These are phyloP conservation scores for Drosophila imparisetae DNA, from an alignment of 2,888 invertebrate genomes.

Conservation along the genomic window DNA sequence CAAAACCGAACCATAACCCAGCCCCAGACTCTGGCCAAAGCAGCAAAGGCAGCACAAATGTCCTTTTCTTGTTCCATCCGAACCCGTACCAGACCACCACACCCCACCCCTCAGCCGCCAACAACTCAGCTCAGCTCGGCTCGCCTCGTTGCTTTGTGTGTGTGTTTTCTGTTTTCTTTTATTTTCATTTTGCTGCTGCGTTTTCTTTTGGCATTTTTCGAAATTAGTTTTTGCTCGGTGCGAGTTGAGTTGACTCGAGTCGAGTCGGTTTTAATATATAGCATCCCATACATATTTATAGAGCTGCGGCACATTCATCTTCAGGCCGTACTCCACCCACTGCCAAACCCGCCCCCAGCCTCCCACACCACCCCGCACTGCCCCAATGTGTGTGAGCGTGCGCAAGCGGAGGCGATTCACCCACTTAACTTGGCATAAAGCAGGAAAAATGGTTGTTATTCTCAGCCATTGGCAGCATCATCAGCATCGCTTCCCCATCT, in stretches of 20 bases:
- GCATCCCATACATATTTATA: constrained; percentile 82
- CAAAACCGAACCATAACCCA: constrained; percentile 15
- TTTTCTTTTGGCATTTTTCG: constrained; percentile 81
- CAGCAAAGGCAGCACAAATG: constrained; percentile 69
- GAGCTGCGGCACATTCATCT: constrained; percentile 82
- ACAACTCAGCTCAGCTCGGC: constrained; percentile 20
- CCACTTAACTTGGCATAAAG: constrained; percentile 78
- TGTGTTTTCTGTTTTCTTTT: constrained; percentile 58
- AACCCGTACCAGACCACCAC: constrained; percentile 20
- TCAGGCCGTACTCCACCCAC: constrained; percentile 52
- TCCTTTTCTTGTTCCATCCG: constrained; percentile 70
- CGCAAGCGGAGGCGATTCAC: constrained; percentile 56
- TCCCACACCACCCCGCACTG: not conserved
- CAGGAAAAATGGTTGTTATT: constrained; percentile 68
- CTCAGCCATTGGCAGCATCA: constrained; percentile 66
- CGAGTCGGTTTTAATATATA: constrained; percentile 82
- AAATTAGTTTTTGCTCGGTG: constrained; percentile 81
- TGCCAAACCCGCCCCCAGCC: not conserved
- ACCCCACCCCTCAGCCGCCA: constrained; percentile 12
- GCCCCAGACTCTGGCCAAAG: constrained; percentile 29
- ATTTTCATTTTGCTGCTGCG: constrained; percentile 73
- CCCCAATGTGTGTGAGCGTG: constrained; percentile 30
- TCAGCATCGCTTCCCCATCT: constrained; percentile 54
- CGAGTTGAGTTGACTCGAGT: constrained; percentile 62
- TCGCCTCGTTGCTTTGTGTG: constrained; percentile 30